phyloP scores from a whole-genome alignment of 2,797 vertebrate species.

The Sebastes oblongus region DNA sequence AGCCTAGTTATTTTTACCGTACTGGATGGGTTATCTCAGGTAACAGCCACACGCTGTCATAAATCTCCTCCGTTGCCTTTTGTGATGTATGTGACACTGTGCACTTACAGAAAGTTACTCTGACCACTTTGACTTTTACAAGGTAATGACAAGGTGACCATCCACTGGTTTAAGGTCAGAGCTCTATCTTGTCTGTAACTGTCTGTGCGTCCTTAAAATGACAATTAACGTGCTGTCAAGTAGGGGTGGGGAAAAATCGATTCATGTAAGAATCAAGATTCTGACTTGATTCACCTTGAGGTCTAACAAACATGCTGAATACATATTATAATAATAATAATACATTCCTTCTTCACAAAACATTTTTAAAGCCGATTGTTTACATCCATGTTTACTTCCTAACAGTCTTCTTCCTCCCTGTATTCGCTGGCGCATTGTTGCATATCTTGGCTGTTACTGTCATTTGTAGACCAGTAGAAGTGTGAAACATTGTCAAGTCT shows the following conservation, averaged over 20 bases:
- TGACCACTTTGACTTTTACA: slow-evolving; percentile 32
- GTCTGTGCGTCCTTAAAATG: background rate
- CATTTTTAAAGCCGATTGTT: background rate
- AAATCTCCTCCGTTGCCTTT: slow-evolving; percentile 43
- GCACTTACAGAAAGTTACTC: slow-evolving; percentile 11
- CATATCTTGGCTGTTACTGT: no score
- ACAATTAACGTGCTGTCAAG: background rate
- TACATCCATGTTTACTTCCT: background rate
- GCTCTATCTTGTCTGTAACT: background rate
- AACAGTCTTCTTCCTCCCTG: background rate
- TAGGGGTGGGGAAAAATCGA: no score
- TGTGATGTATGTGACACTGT: slow-evolving; percentile 40
- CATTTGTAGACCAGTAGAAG: no score
- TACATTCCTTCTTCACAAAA: background rate
- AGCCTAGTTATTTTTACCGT: slow-evolving; percentile 56
- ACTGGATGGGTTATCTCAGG: slow-evolving; percentile 43
- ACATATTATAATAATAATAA: background rate
- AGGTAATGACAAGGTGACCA: slow-evolving; percentile 23
- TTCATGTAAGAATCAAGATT: no score
- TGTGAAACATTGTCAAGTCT: background rate
- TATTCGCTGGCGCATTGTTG: no score
- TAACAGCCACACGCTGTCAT: slow-evolving; percentile 33
- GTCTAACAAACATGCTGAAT: background rate
- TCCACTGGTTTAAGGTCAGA: background rate
- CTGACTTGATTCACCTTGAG: background rate